phyloP scores from a whole-genome alignment of 2,888 invertebrate genomes.

The Miltochrista miniata region DNA sequence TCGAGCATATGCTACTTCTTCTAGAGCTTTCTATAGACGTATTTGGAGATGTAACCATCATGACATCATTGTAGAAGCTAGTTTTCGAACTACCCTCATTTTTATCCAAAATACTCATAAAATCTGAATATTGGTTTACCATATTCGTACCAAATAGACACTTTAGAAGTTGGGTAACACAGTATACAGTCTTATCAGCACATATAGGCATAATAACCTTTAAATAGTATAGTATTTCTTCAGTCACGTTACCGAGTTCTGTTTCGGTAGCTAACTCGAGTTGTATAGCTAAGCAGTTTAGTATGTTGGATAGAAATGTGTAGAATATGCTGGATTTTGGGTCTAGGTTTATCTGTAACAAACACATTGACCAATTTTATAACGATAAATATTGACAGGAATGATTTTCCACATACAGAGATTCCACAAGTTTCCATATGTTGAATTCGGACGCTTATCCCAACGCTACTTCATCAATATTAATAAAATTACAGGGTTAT shows the following conservation, averaged over 20 bases:
- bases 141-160: constrained; percentile 91
- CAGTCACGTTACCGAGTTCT: constrained; percentile 89
- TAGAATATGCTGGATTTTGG: constrained; percentile 90
- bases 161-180: constrained; percentile 90
- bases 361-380: neutral
- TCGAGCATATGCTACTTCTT: constrained; percentile 60
- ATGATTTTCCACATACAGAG: too few relatives aligned
- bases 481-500: too few relatives aligned
- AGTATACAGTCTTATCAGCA: constrained; percentile 87
- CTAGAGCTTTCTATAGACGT: constrained; percentile 46
- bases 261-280: constrained; percentile 87
- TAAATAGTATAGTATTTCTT: constrained; percentile 91
- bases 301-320: constrained; percentile 84
- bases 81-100: constrained; percentile 16
- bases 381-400: too few relatives aligned
- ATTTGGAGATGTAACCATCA: constrained; percentile 54
- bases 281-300: constrained; percentile 87
- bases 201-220: constrained; percentile 88
- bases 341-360: constrained; percentile 88
- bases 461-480: too few relatives aligned
- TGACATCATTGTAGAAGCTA: constrained; percentile 62
- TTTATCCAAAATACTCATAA: constrained; percentile 59
- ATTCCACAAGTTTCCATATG: too few relatives aligned
- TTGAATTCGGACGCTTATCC: too few relatives aligned
- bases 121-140: constrained; percentile 71